A percentile compares a stretch with the other conserved stretches of the same genome.
These are phyloP conservation scores for Eupithecia vulgata DNA, from an alignment of 2,888 invertebrate genomes.

Conservation along the genomic window DNA sequence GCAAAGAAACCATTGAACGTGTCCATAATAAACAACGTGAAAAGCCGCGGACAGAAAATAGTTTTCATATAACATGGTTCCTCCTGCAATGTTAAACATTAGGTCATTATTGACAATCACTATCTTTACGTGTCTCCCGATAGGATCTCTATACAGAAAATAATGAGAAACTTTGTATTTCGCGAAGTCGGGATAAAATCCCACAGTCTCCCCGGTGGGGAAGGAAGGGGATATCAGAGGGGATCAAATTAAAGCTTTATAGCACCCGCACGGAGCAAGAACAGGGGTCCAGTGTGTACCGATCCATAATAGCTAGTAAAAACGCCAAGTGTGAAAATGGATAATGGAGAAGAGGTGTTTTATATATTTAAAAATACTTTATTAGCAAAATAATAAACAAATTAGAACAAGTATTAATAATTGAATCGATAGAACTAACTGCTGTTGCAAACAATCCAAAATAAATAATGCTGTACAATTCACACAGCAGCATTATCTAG, in stretches of 20 bases:
- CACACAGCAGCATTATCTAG: too few species aligned
- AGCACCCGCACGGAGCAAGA: constrained; percentile 21
- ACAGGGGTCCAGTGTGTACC: constrained; percentile 8
- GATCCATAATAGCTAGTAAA: background rate
- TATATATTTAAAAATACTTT: background rate
- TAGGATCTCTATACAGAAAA: constrained; percentile 5
- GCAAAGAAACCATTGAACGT: too few species aligned
- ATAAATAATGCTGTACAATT: too few species aligned
- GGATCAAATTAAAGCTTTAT: constrained; percentile 38
- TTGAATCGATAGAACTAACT: too few species aligned
- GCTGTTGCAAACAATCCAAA: too few species aligned
- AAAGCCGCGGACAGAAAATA: too few species aligned
- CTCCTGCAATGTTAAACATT: background rate
- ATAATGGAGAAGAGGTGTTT: background rate
- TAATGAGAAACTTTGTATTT: constrained; percentile 33
- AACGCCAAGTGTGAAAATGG: background rate
- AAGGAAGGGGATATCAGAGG: constrained; percentile 31
- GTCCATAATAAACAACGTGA: too few species aligned
- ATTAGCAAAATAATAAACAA: too few species aligned
- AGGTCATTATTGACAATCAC: background rate
- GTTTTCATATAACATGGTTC: background rate
- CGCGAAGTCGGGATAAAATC: constrained; percentile 29
- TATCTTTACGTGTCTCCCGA: background rate
- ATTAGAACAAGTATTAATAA: too few species aligned
- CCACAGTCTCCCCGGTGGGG: constrained; percentile 29